Evolutionary conservation across 1,140 invertebrate species (phyloP).

Genomic region (Drosophila setifemur): DNA sequence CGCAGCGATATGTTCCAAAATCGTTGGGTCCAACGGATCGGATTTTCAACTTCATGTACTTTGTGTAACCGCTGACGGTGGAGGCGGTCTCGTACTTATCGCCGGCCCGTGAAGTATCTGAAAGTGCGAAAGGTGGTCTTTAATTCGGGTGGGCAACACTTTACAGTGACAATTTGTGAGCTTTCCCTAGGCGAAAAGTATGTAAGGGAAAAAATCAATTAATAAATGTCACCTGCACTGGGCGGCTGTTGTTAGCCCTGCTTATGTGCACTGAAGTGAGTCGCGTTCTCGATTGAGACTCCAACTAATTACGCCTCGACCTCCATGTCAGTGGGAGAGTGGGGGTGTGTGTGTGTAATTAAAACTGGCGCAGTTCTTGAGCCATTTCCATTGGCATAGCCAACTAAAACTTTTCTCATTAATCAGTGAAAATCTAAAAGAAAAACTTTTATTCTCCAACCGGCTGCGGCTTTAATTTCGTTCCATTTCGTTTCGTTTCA

Average conservation of each 20-base stretch:
- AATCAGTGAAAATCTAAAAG: slow-evolving; percentile 81
- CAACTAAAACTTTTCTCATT: slow-evolving; percentile 80
- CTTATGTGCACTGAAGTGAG: slow-evolving; percentile 50
- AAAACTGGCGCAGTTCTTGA: slow-evolving; percentile 70
- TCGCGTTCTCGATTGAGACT: slow-evolving; percentile 60
- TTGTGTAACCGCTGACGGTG: slow-evolving; percentile 91
- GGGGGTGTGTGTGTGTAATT: slow-evolving; percentile 65
- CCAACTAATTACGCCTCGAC: slow-evolving; percentile 61
- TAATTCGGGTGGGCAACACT: neutral
- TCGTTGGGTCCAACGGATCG: slow-evolving; percentile 89
- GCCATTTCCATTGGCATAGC: slow-evolving; percentile 55
- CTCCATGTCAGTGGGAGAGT: slow-evolving; percentile 11
- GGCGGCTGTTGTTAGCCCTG: slow-evolving; percentile 8
- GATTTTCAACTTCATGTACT: slow-evolving; percentile 95
- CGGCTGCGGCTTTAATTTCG: slow-evolving; percentile 59
- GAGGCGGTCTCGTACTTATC: slow-evolving; percentile 93
- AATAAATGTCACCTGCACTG: slow-evolving; percentile 76
- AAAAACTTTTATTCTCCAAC: slow-evolving; percentile 74
- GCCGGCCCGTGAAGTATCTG: slow-evolving; percentile 85
- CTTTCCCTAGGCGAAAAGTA: slow-evolving; percentile 11
- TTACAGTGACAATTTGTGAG: slow-evolving; percentile 29
- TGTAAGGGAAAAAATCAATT: slow-evolving; percentile 67
- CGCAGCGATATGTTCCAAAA: slow-evolving; percentile 95
- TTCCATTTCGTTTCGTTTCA: slow-evolving; percentile 49
- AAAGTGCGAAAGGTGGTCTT: slow-evolving; percentile 23